Evolutionary conservation across 2,888 invertebrate species (phyloP), one percentile per base, ranked within the genome.

Genomic region (Morpho achilles): DNA sequence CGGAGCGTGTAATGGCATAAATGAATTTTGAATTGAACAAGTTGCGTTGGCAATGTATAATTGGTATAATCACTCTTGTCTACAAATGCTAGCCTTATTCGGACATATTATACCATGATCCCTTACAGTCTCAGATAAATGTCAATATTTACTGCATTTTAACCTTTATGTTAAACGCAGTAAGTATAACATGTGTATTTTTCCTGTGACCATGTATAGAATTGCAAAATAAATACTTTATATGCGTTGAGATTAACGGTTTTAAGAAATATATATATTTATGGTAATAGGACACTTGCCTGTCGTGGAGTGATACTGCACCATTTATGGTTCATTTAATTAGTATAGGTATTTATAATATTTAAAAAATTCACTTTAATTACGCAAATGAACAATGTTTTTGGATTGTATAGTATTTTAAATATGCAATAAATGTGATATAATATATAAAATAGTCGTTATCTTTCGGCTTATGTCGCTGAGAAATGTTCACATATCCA

Each of bases 201-300:
- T 53, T 45, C 53, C 49, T 39, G 47, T 52, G 59, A 8, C 53
- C 50, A 47, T 61, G 54, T 55, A 49, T 47, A 60, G 23, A 52
- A n/a, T 54, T 54, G 46, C 56, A 54, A 54, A 59, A 59, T 56
- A 43, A 46, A 55, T 45, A 61, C 32, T 63, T 61, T 61, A 60
- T 63, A 63, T 67, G 63, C 58, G 59, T 59, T 56, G 57, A 62
- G 65, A 67, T 64, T 64, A 63, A 64, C 60, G 61, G 63, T 66
- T 67, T 67, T 66, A 63, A 67, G 63, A 62, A 65, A 60, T 64
- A 64, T 43, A 43, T 67, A 63, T 64, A 58, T 60, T 67, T 64
- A 67, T 64, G 64, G 63, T 65, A 65, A 65, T 61, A 62, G 66
- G 60, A 59, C 57, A 56, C 60, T 54, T 46, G 65, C 55, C 49